Conservation (phyloP, 2,888 invertebrate species). For the Nomada fabriciana region DNA sequence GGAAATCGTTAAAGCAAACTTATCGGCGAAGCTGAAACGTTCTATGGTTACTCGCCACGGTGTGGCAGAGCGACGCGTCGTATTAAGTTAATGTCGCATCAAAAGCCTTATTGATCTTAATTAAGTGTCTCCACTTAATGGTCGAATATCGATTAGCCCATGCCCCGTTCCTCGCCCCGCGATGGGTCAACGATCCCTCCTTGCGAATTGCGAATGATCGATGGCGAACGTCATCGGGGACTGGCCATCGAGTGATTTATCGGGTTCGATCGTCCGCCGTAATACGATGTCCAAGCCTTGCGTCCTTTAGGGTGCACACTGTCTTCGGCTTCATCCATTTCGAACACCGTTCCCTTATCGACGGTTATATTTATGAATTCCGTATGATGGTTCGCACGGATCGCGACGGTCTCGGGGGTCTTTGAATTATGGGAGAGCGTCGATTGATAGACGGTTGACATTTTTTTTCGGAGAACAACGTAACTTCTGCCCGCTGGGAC, state of each 20-base stretch:
- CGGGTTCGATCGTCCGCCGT: slow-evolving; percentile 54
- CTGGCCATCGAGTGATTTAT: slow-evolving; percentile 66
- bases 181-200: slow-evolving; percentile 67
- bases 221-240: slow-evolving; percentile 66
- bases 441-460: slow-evolving; percentile 9
- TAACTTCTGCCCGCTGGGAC: not conserved
- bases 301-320: slow-evolving; percentile 39
- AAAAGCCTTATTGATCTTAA: slow-evolving; percentile 62
- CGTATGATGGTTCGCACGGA: slow-evolving; percentile 1
- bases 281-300: slow-evolving; percentile 38
- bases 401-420: not conserved
- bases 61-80: slow-evolving; percentile 34
- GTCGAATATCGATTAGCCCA: slow-evolving; percentile 61
- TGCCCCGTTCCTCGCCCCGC: slow-evolving; percentile 14
- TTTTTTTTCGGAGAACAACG: not conserved
- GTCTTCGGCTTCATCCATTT: slow-evolving; percentile 57
- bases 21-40: slow-evolving; percentile 1
- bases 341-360: slow-evolving; percentile 31
- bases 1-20: slow-evolving; percentile 14
- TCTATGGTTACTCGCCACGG: not conserved
- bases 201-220: slow-evolving; percentile 68
- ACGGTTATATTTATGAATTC: slow-evolving; percentile 45
- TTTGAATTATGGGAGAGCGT: slow-evolving; percentile 16
- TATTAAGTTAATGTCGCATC: slow-evolving; percentile 39
- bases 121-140: slow-evolving; percentile 64